phyloP scores from a whole-genome alignment of 2,797 vertebrate species.

The Hapalemur alaotrensis region DNA sequence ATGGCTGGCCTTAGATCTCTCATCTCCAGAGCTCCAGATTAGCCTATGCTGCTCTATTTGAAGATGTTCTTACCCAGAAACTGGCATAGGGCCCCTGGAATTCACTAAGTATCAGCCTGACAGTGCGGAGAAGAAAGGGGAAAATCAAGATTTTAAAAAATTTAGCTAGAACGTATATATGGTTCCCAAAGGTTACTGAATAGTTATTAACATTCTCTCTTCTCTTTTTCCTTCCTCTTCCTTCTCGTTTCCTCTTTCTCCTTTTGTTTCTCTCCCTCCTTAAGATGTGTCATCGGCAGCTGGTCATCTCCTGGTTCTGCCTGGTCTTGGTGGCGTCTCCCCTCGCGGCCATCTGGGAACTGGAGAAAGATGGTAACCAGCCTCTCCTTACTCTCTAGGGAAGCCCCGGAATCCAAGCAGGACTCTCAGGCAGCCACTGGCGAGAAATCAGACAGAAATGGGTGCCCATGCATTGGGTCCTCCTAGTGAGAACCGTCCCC shows the following conservation, averaged over 20 bases:
- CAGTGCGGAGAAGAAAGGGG: not conserved
- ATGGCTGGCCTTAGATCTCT: not conserved
- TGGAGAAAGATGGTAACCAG: slow-evolving; percentile 83
- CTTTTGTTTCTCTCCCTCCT: not conserved
- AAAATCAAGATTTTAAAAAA: not conserved
- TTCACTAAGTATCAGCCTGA: not conserved
- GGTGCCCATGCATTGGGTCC: rapidly evolving
- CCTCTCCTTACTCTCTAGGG: not conserved
- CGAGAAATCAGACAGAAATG: not conserved
- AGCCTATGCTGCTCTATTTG: not conserved
- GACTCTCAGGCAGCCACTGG: not conserved
- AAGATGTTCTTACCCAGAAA: not conserved
- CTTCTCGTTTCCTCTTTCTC: not conserved
- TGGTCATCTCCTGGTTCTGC: slow-evolving; percentile 69
- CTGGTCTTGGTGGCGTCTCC: slow-evolving; percentile 75
- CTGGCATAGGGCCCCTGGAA: not conserved
- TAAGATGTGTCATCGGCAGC: slow-evolving; percentile 79
- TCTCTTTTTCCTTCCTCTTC: not conserved
- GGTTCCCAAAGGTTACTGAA: not conserved
- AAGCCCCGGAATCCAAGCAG: not conserved
- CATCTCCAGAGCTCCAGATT: not conserved
- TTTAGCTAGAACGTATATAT: not conserved
- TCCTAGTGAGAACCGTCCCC: not conserved
- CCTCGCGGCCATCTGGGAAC: slow-evolving; percentile 82
- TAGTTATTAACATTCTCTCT: not conserved